A percentile compares a stretch with the other conserved stretches of the same genome.
phyloP scores from a whole-genome alignment of 2,797 vertebrate genomes.

The Fundulus diaphanus region DNA sequence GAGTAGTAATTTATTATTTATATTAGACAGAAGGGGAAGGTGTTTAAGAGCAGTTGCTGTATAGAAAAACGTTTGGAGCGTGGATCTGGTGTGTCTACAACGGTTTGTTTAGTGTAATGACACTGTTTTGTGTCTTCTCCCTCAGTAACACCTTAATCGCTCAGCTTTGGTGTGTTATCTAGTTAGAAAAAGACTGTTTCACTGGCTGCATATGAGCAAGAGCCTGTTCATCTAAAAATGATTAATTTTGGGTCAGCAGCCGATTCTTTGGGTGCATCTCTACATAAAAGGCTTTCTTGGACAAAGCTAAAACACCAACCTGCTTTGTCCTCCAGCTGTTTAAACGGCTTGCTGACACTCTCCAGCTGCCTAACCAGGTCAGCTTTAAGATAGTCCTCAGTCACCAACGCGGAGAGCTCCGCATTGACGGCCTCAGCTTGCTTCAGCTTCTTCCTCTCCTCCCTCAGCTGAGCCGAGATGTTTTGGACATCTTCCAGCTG shows the following conservation, averaged over 20 bases:
- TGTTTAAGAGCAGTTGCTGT: neutral
- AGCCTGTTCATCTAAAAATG: neutral
- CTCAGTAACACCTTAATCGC: neutral
- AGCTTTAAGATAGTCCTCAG: slow-evolving; percentile 94
- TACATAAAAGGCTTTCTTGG: slow-evolving; percentile 5
- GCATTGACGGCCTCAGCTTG: slow-evolving; percentile 86
- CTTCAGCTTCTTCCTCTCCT: slow-evolving; percentile 87
- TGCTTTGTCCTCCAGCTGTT: slow-evolving; percentile 93
- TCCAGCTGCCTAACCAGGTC: slow-evolving; percentile 93
- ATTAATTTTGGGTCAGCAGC: neutral
- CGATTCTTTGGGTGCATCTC: neutral
- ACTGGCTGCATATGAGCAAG: neutral
- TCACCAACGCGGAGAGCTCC: slow-evolving; percentile 89
- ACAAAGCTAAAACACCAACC: slow-evolving; percentile 78
- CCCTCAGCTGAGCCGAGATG: slow-evolving; percentile 86
- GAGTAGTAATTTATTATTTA: neutral
- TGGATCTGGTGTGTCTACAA: neutral
- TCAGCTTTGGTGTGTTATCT: neutral
- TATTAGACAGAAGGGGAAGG: neutral
- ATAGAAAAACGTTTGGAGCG: neutral
- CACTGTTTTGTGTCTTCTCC: neutral
- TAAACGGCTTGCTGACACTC: slow-evolving; percentile 88
- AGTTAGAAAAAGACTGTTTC: neutral
- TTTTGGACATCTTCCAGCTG: slow-evolving; percentile 88
- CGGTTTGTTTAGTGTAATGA: neutral